phyloP scores from a whole-genome alignment of 2,888 invertebrate species.

The Polymixis lichenea region DNA sequence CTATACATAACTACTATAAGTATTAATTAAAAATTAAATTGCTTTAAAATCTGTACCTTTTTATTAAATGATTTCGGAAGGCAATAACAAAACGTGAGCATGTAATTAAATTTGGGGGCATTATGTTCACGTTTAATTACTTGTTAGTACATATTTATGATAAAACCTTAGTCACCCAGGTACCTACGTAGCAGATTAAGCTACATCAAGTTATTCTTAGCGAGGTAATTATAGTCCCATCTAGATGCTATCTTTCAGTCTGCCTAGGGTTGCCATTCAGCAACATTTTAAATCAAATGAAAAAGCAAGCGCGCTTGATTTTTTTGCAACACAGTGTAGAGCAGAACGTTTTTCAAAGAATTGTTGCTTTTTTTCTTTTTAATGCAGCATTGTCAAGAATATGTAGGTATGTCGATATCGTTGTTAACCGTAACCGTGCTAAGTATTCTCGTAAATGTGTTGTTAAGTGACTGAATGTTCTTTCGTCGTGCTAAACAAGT shows the following conservation, averaged over 20 bases:
- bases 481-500: conserved; percentile 31
- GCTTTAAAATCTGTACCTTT: conserved; percentile 11
- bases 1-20: neutral
- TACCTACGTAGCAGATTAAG: conserved; percentile 42
- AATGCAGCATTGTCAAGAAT: neutral
- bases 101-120: conserved; percentile 19
- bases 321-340: conserved; percentile 13
- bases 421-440: neutral
- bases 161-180: conserved; percentile 13
- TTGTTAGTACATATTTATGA: conserved; percentile 8
- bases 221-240: conserved; percentile 65
- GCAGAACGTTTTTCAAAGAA: neutral
- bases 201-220: conserved; percentile 61
- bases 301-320: neutral
- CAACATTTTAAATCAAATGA: conserved; percentile 10
- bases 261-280: conserved; percentile 25
- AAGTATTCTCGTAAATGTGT: neutral
- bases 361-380: neutral
- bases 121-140: conserved; percentile 28
- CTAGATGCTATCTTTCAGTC: conserved; percentile 63
- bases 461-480: neutral
- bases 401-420: neutral
- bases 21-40: neutral
- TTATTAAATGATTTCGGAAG: conserved; percentile 14
- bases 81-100: conserved; percentile 26